Evolutionary conservation across 2,113 vertebrate genomes (phyloP), one percentile per base, ranked within the genome.

Genomic region (Phyllostomus hastatus): DNA sequence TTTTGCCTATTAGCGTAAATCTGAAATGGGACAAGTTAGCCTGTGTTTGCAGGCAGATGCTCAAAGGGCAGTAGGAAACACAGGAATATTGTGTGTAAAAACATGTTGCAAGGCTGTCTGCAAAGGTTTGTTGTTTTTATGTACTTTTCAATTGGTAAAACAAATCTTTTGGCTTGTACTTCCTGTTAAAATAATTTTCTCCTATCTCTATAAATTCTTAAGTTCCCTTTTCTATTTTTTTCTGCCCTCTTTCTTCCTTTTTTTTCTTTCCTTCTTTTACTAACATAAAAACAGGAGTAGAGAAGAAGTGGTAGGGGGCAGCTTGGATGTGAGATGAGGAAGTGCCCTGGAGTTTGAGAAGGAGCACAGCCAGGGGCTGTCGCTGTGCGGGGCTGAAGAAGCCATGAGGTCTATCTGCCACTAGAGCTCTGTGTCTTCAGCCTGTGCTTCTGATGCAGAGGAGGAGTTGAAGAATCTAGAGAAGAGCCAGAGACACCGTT

Each of bases 121-220:
- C 86, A 88, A n/a, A 70, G 12, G n/a, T 33, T 33, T 22, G 17
- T 52, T 81, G 54, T 64, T 92, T 81, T 86, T 82, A n/a, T 50
- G 46, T 33, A 7, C 35, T 94, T 95, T 88, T 84, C 33, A 26
- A 70, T 83, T 94, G 0, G 7, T 90, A 35, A 26, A 73, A 92
- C 38, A 85, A 84, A 57, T 70, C 72, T 91, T 97, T 98, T 96
- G 81, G 80, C 95, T 90, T 79, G 24, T 72, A 46, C n/a, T 20
- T 64, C 70, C 10, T 83, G n/a, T 75, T 31, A 46, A 89, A 91
- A 59, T 88, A 82, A 52, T 66, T 84, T 87, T 87, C 50, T 93
- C 31, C 5, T 22, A n/a, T 66, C 94, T 54, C 46, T 91, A n/a
- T 83, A 75, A 28, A 78, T 92, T 97, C 70, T 82, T 66, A 70